Percentiles rank a stretch among this genome's conserved stretches.
Evolutionary conservation across 2,797 vertebrate species (phyloP).

Genomic region (Arnoldichthys spilopterus): DNA sequence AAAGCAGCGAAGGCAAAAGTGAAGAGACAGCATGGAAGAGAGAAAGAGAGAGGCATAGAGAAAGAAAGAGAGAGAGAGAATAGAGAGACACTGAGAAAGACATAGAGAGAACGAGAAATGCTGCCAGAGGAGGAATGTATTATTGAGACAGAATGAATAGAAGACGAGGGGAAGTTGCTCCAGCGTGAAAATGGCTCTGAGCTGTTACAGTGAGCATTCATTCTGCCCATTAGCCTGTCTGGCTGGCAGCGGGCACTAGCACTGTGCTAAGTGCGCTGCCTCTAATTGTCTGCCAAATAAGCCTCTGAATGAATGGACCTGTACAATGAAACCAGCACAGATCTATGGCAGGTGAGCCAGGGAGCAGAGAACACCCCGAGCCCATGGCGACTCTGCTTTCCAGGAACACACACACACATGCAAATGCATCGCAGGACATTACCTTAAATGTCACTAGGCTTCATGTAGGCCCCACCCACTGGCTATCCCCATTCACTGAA

Average conservation of each 20-base stretch:
- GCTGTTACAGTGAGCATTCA: conserved; percentile 47
- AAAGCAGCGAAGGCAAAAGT: background rate
- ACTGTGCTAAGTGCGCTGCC: conserved; percentile 48
- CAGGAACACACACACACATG: background rate
- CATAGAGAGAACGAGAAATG: background rate
- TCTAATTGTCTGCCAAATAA: conserved; percentile 58
- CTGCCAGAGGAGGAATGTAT: background rate
- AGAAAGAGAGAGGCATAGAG: background rate
- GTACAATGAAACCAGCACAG: conserved; percentile 44
- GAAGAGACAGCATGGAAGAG: background rate
- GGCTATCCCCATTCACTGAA: too few species aligned
- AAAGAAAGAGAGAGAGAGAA: background rate
- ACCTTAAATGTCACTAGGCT: conserved; percentile 21
- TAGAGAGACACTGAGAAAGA: background rate
- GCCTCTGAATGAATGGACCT: conserved; percentile 56
- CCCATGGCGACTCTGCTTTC: conserved; percentile 19
- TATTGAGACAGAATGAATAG: background rate
- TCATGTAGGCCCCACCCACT: background rate
- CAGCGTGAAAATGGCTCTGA: conserved; percentile 19
- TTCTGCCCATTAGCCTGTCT: conserved; percentile 58
- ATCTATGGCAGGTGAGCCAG: conserved; percentile 38
- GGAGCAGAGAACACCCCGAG: conserved; percentile 48
- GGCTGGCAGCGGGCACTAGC: conserved; percentile 52
- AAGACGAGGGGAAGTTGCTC: conserved; percentile 5
- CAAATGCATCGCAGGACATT: conserved; percentile 15